These are phyloP conservation scores for Acanthacorydalis orientalis DNA, from an alignment of 2,888 invertebrate species.

Conservation along the genomic window DNA sequence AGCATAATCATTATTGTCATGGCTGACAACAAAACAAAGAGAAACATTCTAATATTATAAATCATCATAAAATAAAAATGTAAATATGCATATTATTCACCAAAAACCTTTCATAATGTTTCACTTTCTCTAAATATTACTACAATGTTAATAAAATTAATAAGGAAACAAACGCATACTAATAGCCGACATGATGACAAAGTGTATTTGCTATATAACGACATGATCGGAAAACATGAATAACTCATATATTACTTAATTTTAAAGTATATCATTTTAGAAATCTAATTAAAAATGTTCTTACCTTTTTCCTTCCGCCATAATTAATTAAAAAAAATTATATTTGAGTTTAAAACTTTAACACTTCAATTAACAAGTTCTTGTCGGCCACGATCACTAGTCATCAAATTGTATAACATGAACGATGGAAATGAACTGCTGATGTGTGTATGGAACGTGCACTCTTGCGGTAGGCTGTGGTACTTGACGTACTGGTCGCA, in stretches of 20 bases:
- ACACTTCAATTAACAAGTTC: no score
- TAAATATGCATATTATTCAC: no score
- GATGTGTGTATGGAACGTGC: no score
- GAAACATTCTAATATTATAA: no score
- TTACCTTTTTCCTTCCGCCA: slow-evolving; percentile 22
- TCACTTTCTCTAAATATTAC: background rate
- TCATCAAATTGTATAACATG: no score
- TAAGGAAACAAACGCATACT: slow-evolving; percentile 1
- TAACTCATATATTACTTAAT: background rate
- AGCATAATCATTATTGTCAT: slow-evolving; percentile 2
- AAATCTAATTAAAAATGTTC: slow-evolving; percentile 2
- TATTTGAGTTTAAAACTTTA: background rate
- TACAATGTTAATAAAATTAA: background rate
- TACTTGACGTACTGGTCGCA: no score
- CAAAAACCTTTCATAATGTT: no score
- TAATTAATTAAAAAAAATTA: slow-evolving; percentile 10
- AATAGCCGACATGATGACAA: slow-evolving; percentile 5
- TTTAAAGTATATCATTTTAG: background rate
- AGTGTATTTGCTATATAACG: slow-evolving; percentile 1
- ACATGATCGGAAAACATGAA: background rate
- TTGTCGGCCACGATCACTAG: no score
- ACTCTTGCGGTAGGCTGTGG: no score
- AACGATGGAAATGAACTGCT: no score
- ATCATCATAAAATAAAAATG: no score
- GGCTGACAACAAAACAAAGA: slow-evolving; percentile 4